Conservation (phyloP, 64 coral and sea anemone genomes). For the Montipora foliosa region DNA sequence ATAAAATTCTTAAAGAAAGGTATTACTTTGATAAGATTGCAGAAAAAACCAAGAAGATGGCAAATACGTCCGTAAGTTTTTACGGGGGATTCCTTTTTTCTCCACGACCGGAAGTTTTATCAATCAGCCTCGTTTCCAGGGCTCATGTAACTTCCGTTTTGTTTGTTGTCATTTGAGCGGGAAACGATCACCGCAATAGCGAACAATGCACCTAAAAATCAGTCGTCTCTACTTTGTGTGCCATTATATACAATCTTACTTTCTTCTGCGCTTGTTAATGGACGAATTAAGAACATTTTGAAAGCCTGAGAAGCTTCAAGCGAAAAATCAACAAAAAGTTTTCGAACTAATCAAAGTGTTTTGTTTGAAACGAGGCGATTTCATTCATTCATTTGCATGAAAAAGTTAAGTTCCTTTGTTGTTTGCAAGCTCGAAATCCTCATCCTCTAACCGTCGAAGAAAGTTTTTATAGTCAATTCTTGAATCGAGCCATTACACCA, state of each 20-base stretch:
- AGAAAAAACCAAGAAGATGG: background rate
- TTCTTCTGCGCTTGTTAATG: background rate
- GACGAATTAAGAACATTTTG: background rate
- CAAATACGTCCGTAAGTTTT: background rate
- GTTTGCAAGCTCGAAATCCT: constrained; percentile 12
- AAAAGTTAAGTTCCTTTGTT: constrained; percentile 73
- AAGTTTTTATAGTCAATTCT: constrained; percentile 3
- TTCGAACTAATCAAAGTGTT: constrained; percentile 75
- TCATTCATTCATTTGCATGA: constrained; percentile 99
- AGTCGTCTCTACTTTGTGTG: background rate
- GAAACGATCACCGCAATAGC: background rate
- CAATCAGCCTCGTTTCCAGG: constrained; percentile 54
- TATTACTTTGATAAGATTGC: background rate
- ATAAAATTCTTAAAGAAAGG: background rate
- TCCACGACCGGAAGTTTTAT: constrained; percentile 44
- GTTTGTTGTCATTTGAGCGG: constrained; percentile 87
- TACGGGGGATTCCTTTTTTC: constrained; percentile 42
- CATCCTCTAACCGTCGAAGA: background rate
- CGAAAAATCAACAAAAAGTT: constrained; percentile 77
- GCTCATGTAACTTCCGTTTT: constrained; percentile 46
- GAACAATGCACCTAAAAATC: constrained; percentile 28
- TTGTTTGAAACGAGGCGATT: constrained; percentile 98
- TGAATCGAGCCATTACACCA: background rate
- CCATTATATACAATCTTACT: background rate
- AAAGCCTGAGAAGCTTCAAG: background rate